Base-by-base conservation (phyloP, 2,888 invertebrate genomes). In the Apodemia zela region DNA sequence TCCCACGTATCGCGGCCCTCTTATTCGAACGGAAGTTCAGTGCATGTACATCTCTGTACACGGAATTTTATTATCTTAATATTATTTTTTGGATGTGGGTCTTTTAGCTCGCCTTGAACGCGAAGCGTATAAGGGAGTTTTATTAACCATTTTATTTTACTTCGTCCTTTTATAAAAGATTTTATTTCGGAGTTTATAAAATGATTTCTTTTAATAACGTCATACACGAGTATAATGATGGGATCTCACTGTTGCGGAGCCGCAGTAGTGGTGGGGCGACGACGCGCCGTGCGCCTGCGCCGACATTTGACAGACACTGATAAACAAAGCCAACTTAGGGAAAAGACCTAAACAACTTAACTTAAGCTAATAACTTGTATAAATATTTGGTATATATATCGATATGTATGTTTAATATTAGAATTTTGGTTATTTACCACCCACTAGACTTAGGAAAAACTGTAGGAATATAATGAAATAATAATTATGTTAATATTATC, bases 321-420 rank as follows among this genome's bases (percentile, higher is more conserved):
- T 81, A 79, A 84, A 85, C 87, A 86, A 84, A 86, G 88, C 89
- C 89, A 85, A 88, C 81, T 87, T 89, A 89, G 89, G 89, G 86
- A 85, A 87, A 80, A 84, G 76, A 88, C 89, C 88, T 90, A 89
- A 89, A 85, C 76, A 86, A 89, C 89, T 90, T 89, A 90, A 89
- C 90, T 90, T 90, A 91, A 90, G 91, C 89, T 89, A 89, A 87
- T 85, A 80, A 88, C 88, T 90, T 90, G 89, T 91, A 90, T 90
- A 89, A 89, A 90, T 91, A 90, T 89, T 87, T 87, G 85, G 83
- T 89, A 89, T 90, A 89, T 89, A 89, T 91, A 89, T 89, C 83
- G 84, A 87, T 91, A 91, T 91, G 89, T 91, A 91, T 90, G 88
- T 81, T 89, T 90, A 91, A 90, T 90, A 84, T 91, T 91, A 91